These are phyloP conservation scores for Drosophila prosaltans DNA, from an alignment of 1,140 invertebrate species.

Conservation along the genomic window DNA sequence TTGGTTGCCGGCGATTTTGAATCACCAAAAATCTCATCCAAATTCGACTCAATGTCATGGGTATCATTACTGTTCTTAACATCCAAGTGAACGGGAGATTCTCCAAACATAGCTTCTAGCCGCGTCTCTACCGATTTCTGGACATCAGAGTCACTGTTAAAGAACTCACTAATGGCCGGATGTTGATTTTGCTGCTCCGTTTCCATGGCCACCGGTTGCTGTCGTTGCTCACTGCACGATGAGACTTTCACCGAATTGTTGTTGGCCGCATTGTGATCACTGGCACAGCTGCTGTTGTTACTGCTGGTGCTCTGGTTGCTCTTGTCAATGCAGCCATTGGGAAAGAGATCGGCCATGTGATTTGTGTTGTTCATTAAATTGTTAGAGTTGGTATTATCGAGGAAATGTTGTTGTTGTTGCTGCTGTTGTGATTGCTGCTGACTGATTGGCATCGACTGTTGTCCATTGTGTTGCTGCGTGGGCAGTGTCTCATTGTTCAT, in stretches of 20 bases:
- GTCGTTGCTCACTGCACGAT: constrained; percentile 72
- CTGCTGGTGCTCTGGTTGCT: constrained; percentile 67
- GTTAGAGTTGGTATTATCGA: constrained; percentile 39
- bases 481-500: constrained; percentile 60
- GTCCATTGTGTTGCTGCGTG: constrained; percentile 38
- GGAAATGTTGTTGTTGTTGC: constrained; percentile 52
- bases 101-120: constrained; percentile 82
- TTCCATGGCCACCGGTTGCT: constrained; percentile 62
- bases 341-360: constrained; percentile 68
- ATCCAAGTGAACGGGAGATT: constrained; percentile 77
- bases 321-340: constrained; percentile 77
- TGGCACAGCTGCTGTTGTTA: constrained; percentile 58
- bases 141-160: constrained; percentile 75
- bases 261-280: constrained; percentile 38
- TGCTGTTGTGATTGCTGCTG: constrained; percentile 35
- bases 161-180: constrained; percentile 76
- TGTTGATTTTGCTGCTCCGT: constrained; percentile 65
- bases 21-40: constrained; percentile 81
- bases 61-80: constrained; percentile 69
- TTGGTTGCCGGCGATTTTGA: constrained; percentile 63
- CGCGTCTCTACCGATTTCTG: constrained; percentile 82
- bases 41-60: constrained; percentile 75
- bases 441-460: constrained; percentile 28
- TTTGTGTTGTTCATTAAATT: constrained; percentile 53
- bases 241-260: constrained; percentile 44